Percentiles rank a stretch among this genome's conserved stretches.
These are phyloP conservation scores for Melinopterus prodromus DNA, from an alignment of 2,888 invertebrate genomes.

Conservation along the genomic window DNA sequence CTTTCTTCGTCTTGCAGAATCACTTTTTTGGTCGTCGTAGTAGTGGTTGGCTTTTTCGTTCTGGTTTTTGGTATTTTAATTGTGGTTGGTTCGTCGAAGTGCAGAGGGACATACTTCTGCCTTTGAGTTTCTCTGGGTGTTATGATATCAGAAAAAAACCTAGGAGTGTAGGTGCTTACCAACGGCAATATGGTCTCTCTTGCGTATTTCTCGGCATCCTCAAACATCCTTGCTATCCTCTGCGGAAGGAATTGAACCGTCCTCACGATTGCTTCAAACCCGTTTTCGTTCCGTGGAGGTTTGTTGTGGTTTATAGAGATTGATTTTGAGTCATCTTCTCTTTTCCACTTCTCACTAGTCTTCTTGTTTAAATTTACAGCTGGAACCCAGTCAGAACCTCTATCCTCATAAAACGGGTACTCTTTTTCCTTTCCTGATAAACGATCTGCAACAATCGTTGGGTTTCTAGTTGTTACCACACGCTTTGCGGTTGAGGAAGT, in stretches of 20 bases:
- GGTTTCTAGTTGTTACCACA: conserved; percentile 42
- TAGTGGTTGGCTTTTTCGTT: conserved; percentile 15
- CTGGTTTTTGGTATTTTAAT: conserved; percentile 11
- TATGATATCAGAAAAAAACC: conserved; percentile 63
- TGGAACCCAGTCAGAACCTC: conserved; percentile 53
- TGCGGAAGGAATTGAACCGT: conserved; percentile 84
- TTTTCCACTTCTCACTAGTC: conserved; percentile 54
- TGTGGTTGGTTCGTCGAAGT: conserved; percentile 48
- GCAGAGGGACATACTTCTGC: conserved; percentile 56
- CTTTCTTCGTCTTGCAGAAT: conserved; percentile 22
- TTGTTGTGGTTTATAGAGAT: conserved; percentile 27
- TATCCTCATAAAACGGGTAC: conserved; percentile 52
- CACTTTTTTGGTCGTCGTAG: conserved; percentile 20
- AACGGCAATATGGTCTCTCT: conserved; percentile 78
- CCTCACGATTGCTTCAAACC: conserved; percentile 57
- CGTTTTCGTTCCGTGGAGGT: conserved; percentile 46
- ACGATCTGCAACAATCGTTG: no score
- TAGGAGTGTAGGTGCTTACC: conserved; percentile 81
- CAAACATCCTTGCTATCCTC: conserved; percentile 78
- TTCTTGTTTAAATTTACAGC: conserved; percentile 31
- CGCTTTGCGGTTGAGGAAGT: conserved; percentile 40
- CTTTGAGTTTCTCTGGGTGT: conserved; percentile 39
- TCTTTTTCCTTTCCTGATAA: conserved; percentile 46
- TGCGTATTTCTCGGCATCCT: conserved; percentile 83
- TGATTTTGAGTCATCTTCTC: conserved; percentile 52